Evolutionary conservation across 2,113 vertebrate genomes (phyloP), one percentile per base, ranked within the genome.

Genomic region (Astatotilapia flaviijosephi): DNA sequence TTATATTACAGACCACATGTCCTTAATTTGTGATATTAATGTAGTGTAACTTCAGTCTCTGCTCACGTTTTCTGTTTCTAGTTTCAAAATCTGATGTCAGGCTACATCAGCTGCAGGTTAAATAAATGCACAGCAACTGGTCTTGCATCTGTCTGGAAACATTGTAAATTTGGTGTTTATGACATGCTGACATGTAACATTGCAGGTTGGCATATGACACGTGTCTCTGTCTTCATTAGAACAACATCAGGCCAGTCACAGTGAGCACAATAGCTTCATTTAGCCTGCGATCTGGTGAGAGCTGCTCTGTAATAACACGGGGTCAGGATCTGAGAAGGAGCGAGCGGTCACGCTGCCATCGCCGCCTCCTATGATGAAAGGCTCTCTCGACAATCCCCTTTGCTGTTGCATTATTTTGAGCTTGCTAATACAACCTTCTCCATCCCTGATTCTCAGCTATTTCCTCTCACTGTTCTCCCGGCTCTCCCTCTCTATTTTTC

Each of bases 291-390:
- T 97, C 97, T 97, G 95, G 95, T 95, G 94, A 95, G 95, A 95
- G 94, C 95, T 95, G 94, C 96, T 97, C 97, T 96, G 96, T 95
- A 97, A 96, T 95, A 97, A 94, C 95, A 95, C 85, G 77, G 97
- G 97, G 97, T 97, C 97, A 97, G 89, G 97, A 97, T 96, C 96
- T 96, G 96, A 97, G 97, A 97, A 93, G 96, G 91, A 95, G 96
- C 82, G 94, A 96, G 95, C 94, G 91, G 94, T 96, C 93, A 75
- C 83, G 84, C 95, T 93, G 94, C 85, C 88, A 90, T 53, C 84
- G 92, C 95, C 56, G 80, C 95, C 95, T 88, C 87, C 68, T 9
- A 12, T 96, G 96, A 97, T 97, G 97, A 97, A 97, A 96, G 95
- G 97, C 95, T 94, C 93, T 85, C 94, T 96, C 95, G 96, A 91